Evolutionary conservation across 2,113 vertebrate species (phyloP).

Genomic region (Dicerorhinus sumatrensis): DNA sequence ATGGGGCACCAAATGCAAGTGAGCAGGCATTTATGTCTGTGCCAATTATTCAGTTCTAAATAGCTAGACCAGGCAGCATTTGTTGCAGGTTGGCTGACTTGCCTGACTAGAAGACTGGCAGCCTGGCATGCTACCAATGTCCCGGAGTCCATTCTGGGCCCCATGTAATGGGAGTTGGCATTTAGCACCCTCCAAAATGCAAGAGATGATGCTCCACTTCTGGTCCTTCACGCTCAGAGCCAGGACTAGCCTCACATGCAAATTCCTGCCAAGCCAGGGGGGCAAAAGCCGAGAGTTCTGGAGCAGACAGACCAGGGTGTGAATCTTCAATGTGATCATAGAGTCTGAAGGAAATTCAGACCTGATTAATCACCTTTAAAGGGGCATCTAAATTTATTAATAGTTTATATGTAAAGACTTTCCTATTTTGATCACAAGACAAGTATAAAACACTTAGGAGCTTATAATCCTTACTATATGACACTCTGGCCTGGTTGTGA

Average conservation of each 20-base stretch:
- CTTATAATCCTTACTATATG: conserved; percentile 10
- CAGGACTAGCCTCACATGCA: not conserved
- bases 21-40: conserved; percentile 68
- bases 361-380: conserved; percentile 36
- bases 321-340: not conserved
- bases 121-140: conserved; percentile 40
- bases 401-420: not conserved
- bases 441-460: not conserved
- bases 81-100: conserved; percentile 62
- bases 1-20: conserved; percentile 64
- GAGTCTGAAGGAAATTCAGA: conserved; percentile 14
- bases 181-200: conserved; percentile 5
- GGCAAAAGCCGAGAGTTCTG: not conserved
- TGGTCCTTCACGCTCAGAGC: conserved; percentile 6
- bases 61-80: conserved; percentile 55
- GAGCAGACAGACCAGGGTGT: not conserved
- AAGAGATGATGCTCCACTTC: not conserved
- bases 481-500: not conserved
- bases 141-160: conserved; percentile 35
- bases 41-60: conserved; percentile 69
- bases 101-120: conserved; percentile 20
- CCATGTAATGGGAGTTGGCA: conserved; percentile 4
- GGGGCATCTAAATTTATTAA: conserved; percentile 3
- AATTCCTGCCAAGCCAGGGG: conserved; percentile 21
- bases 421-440: conserved; percentile 53